Conservation (phyloP, 2,113 vertebrate genomes). For the Albula glossodonta region DNA sequence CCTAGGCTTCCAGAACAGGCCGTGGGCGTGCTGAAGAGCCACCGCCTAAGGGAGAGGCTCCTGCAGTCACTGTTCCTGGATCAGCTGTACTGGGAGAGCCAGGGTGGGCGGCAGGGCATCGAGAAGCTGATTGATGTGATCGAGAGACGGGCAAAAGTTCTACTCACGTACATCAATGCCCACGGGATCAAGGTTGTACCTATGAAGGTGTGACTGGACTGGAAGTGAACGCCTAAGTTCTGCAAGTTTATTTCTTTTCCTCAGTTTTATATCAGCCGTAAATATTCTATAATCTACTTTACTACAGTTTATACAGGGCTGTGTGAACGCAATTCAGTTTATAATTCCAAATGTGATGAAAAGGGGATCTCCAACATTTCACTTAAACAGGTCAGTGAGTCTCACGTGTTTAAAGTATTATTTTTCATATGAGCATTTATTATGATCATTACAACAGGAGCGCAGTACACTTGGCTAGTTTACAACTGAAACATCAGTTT, state of each 20-base stretch:
- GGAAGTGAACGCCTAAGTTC: background rate
- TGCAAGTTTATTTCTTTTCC: background rate
- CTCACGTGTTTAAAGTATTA: background rate
- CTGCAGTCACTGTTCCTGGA: conserved; percentile 96
- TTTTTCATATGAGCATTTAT: background rate
- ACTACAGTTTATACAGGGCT: background rate
- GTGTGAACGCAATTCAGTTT: background rate
- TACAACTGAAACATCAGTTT: background rate
- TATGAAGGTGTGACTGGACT: conserved; percentile 76
- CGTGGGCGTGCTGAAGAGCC: conserved; percentile 82
- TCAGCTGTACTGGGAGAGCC: conserved; percentile 91
- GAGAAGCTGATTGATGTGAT: conserved; percentile 94
- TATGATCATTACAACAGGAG: background rate
- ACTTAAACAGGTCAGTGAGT: background rate
- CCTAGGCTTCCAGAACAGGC: conserved; percentile 86
- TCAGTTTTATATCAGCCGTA: conserved; percentile 14
- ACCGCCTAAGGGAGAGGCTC: conserved; percentile 84
- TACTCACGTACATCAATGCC: conserved; percentile 90
- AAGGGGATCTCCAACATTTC: background rate
- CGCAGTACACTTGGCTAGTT: background rate
- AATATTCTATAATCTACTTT: conserved; percentile 9
- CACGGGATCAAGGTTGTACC: conserved; percentile 80
- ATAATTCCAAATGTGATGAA: background rate
- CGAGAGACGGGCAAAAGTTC: conserved; percentile 83
- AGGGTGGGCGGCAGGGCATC: conserved; percentile 89